These are phyloP conservation scores for Brachionus asplanchnoidis DNA, from an alignment of 1,140 invertebrate genomes.

Conservation along the genomic window DNA sequence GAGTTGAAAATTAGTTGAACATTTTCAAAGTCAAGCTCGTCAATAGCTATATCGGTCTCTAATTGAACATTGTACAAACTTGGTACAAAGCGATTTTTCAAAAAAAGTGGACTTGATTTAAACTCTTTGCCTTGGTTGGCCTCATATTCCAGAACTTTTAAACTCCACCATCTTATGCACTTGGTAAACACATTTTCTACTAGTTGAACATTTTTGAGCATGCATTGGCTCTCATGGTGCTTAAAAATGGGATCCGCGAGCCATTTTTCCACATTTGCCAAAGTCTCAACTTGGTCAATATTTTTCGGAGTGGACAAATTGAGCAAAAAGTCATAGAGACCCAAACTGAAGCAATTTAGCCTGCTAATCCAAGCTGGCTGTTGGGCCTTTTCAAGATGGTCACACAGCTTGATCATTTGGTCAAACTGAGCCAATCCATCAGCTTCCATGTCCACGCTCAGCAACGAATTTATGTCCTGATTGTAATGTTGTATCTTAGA, in stretches of 20 bases:
- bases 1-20: background rate
- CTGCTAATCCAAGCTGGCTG: background rate
- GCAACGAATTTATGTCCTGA: background rate
- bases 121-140: background rate
- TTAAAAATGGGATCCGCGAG: background rate
- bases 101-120: background rate
- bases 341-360: background rate
- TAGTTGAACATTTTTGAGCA: background rate
- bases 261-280: background rate
- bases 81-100: background rate
- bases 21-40: background rate
- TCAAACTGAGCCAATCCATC: background rate
- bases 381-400: background rate
- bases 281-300: background rate
- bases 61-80: background rate
- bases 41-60: background rate
- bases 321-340: background rate
- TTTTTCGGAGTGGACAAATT: background rate
- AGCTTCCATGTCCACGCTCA: background rate
- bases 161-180: constrained; percentile 28
- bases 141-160: background rate
- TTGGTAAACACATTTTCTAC: background rate
- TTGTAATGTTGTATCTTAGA: background rate
- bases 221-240: background rate
- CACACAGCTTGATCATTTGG: background rate